These are phyloP conservation scores for Thripadectes ignobilis DNA, from an alignment of 2,797 vertebrate genomes.

Conservation along the genomic window DNA sequence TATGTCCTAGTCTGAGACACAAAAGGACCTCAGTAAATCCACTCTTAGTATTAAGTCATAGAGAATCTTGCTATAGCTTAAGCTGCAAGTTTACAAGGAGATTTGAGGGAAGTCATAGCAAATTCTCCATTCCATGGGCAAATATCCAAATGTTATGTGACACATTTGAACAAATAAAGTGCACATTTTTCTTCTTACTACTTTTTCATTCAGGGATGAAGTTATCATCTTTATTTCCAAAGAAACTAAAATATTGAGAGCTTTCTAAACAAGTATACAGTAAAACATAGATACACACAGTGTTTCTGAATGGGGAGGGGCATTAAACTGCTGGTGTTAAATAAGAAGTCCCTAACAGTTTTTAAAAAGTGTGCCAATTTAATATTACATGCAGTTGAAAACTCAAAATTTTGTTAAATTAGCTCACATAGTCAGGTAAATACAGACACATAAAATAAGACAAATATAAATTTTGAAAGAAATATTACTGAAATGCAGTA, in stretches of 20 bases:
- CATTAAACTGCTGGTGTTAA: not conserved
- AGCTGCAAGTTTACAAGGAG: not conserved
- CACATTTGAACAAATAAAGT: not conserved
- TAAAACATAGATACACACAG: not conserved
- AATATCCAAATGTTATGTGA: not conserved
- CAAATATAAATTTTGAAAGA: not conserved
- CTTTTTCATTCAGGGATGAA: not conserved
- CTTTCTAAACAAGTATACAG: not conserved
- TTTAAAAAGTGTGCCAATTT: not conserved
- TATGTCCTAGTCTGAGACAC: not conserved
- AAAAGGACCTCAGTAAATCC: not conserved
- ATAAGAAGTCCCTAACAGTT: rapidly evolving
- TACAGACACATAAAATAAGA: not conserved
- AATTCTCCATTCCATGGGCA: not conserved
- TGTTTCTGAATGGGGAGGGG: rapidly evolving
- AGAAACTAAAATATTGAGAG: not conserved
- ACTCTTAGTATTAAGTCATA: not conserved
- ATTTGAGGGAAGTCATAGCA: not conserved
- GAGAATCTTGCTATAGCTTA: not conserved
- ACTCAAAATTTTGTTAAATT: not conserved
- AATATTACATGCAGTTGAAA: not conserved
- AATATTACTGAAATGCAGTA: not conserved
- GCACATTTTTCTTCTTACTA: not conserved
- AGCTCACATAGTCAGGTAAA: not conserved
- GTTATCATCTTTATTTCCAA: not conserved